A percentile compares a stretch with the other conserved stretches of the same genome.
Evolutionary conservation across 2,113 vertebrate genomes (phyloP).

Genomic region (Gavialis gangeticus): DNA sequence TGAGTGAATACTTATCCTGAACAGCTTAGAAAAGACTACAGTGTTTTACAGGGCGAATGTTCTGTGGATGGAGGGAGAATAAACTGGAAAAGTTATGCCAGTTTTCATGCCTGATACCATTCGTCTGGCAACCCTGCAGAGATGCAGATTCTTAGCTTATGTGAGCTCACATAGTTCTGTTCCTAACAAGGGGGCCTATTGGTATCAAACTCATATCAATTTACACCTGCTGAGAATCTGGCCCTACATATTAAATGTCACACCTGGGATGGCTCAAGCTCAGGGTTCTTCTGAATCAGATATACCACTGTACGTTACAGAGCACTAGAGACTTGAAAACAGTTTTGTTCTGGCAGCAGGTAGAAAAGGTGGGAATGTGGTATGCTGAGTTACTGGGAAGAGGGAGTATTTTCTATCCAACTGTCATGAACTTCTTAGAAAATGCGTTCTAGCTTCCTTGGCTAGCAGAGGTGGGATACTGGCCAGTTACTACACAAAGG

Average conservation of each 20-base stretch:
- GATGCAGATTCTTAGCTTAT: constrained; percentile 68
- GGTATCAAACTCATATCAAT: not conserved
- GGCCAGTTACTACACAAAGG: constrained; percentile 64
- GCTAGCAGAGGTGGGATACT: constrained; percentile 45
- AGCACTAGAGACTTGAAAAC: constrained; percentile 55
- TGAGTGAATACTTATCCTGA: constrained; percentile 22
- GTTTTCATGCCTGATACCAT: constrained; percentile 61
- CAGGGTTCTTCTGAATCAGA: constrained; percentile 63
- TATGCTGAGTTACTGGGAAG: constrained; percentile 65
- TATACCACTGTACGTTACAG: constrained; percentile 28
- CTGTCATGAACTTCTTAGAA: constrained; percentile 56
- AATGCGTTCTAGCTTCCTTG: constrained; percentile 62
- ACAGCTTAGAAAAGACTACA: constrained; percentile 19
- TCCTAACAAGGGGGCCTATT: constrained; percentile 12
- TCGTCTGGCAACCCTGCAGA: constrained; percentile 52
- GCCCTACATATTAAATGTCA: constrained; percentile 37
- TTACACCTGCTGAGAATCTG: constrained; percentile 63
- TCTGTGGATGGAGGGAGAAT: not conserved
- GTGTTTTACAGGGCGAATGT: constrained; percentile 8
- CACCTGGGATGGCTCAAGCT: constrained; percentile 20
- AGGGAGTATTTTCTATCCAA: constrained; percentile 68
- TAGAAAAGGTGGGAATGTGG: constrained; percentile 62
- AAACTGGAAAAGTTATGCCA: constrained; percentile 51
- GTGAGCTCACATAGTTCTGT: constrained; percentile 65
- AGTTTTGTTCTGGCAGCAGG: constrained; percentile 52